These are phyloP conservation scores for Melinaea menophilus DNA, from an alignment of 2,888 invertebrate genomes.

Conservation along the genomic window DNA sequence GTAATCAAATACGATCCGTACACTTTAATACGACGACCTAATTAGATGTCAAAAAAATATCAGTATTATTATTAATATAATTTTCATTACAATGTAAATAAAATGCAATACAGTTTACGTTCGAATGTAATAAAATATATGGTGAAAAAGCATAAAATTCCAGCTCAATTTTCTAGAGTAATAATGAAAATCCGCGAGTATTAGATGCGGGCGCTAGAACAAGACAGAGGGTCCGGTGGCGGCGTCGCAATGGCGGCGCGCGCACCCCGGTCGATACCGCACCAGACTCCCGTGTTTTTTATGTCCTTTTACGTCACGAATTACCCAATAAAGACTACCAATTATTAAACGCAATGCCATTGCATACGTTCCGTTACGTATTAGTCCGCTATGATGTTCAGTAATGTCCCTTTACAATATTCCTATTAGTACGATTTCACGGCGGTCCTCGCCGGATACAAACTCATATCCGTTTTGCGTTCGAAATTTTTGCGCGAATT, in stretches of 20 bases:
- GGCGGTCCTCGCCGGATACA: constrained; percentile 14
- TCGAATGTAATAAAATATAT: too few species aligned
- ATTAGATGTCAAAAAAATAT: too few species aligned
- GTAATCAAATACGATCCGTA: constrained; percentile 2
- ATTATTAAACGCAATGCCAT: constrained; percentile 53
- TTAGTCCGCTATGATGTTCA: constrained; percentile 27
- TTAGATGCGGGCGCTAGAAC: constrained; percentile 32
- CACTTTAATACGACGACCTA: too few species aligned
- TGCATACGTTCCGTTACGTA: constrained; percentile 41
- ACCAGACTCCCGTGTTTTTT: constrained; percentile 75
- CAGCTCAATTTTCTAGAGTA: constrained; percentile 10
- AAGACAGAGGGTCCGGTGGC: constrained; percentile 40
- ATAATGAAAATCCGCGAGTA: neutral
- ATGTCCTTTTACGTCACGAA: constrained; percentile 70
- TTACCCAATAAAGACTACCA: constrained; percentile 64
- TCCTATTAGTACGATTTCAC: constrained; percentile 14
- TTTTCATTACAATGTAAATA: too few species aligned
- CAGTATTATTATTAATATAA: too few species aligned
- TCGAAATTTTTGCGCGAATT: constrained; percentile 17
- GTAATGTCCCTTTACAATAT: constrained; percentile 21
- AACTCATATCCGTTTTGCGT: constrained; percentile 13
- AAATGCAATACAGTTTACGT: constrained; percentile 6
- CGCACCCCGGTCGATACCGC: constrained; percentile 74
- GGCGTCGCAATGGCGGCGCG: constrained; percentile 46
- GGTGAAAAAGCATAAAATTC: constrained; percentile 2